These are phyloP conservation scores for Tor tambroides DNA, from an alignment of 2,113 vertebrate species.

Conservation along the genomic window DNA sequence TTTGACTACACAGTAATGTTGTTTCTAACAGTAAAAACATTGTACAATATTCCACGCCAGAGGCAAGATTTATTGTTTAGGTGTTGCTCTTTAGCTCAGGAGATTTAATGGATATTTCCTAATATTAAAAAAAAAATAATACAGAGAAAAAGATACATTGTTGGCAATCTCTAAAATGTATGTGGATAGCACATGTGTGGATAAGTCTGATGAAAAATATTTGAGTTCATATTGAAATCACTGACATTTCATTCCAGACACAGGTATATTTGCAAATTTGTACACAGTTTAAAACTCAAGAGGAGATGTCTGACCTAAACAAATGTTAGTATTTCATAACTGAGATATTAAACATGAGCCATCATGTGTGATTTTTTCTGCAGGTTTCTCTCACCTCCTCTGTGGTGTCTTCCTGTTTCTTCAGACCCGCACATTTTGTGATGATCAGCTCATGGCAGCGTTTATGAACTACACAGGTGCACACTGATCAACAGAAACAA, in stretches of 20 bases:
- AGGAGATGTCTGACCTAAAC: not conserved
- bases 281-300: not conserved
- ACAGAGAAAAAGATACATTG: not conserved
- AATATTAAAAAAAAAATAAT: too few relatives aligned
- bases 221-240: not conserved
- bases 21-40: not conserved
- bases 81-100: not conserved
- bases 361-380: not conserved
- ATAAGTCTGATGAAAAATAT: not conserved
- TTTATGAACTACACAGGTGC: conserved; percentile 96
- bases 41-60: not conserved
- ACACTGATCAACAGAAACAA: conserved; percentile 77
- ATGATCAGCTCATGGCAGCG: conserved; percentile 96
- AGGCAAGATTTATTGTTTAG: not conserved
- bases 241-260: not conserved
- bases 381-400: conserved; percentile 80
- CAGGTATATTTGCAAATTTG: not conserved
- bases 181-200: not conserved
- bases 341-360: not conserved
- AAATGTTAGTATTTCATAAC: not conserved
- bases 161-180: not conserved
- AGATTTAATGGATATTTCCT: not conserved
- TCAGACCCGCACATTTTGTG: conserved; percentile 93
- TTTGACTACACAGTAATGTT: not conserved
- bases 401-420: conserved; percentile 88